phyloP scores from a whole-genome alignment of 2,888 invertebrate genomes.

The Carterocephalus palaemon region DNA sequence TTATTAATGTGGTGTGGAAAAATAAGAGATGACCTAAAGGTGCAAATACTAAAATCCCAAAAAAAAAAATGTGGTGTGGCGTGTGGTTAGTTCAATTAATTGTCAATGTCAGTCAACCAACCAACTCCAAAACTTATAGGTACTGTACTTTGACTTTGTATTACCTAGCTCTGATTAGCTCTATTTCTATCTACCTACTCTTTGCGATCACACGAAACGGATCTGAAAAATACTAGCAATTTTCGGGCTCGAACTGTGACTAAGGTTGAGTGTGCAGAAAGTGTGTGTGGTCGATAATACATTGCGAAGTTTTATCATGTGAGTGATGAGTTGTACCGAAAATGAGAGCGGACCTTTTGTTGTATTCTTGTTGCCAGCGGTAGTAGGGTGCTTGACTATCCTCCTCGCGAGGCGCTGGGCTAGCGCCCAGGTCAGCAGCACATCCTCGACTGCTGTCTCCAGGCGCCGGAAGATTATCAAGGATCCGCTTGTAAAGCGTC shows the following conservation, averaged over 20 bases:
- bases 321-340: constrained; percentile 79
- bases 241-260: no score
- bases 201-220: no score
- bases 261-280: no score
- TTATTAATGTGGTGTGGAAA: no score
- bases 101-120: no score
- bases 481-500: constrained; percentile 70
- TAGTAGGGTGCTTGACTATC: constrained; percentile 75
- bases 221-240: no score
- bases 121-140: no score
- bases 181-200: no score
- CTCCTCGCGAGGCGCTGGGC: constrained; percentile 74
- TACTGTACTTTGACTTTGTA: no score
- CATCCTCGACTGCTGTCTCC: constrained; percentile 70
- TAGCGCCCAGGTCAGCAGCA: constrained; percentile 64
- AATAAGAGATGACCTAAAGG: no score
- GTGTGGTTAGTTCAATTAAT: no score
- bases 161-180: no score
- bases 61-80: constrained; percentile 6
- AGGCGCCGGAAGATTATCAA: constrained; percentile 74
- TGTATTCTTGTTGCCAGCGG: constrained; percentile 76
- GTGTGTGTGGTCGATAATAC: constrained; percentile 41
- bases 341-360: constrained; percentile 78
- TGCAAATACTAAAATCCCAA: neutral
- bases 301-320: constrained; percentile 75